These are phyloP conservation scores for Oophaga pumilio DNA, from an alignment of 2,113 vertebrate species.

Conservation along the genomic window DNA sequence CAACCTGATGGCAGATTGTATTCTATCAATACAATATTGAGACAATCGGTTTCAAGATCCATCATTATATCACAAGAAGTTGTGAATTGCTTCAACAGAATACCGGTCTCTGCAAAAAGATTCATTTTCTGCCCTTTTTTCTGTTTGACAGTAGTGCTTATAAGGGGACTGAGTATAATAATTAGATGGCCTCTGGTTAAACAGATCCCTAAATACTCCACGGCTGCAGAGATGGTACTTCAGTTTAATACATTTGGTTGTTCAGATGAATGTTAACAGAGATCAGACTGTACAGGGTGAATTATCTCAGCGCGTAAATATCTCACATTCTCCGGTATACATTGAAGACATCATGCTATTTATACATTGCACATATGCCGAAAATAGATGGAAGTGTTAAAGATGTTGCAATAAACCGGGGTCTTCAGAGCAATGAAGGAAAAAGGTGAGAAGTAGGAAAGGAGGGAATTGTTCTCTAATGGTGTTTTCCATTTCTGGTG, in stretches of 20 bases:
- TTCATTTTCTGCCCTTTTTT: not conserved
- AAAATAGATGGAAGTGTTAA: constrained; percentile 42
- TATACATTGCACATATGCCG: constrained; percentile 1
- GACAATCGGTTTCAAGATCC: too few relatives aligned
- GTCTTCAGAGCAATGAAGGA: constrained; percentile 21
- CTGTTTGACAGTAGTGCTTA: not conserved
- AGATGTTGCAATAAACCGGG: constrained; percentile 2
- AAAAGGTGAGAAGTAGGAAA: not conserved
- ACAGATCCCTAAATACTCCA: not conserved
- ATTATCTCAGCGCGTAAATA: constrained; percentile 4
- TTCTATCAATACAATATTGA: too few relatives aligned
- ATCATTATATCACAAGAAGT: not conserved
- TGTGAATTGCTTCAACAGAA: not conserved
- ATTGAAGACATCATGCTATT: constrained; percentile 23
- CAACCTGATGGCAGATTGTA: too few relatives aligned
- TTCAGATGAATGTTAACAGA: not conserved
- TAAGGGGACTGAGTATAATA: not conserved
- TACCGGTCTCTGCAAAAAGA: not conserved
- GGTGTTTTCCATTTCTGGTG: constrained; percentile 49
- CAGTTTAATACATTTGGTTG: not conserved
- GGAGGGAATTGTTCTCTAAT: constrained; percentile 19
- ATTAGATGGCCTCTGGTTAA: not conserved
- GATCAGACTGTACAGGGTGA: not conserved
- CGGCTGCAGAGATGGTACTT: not conserved
- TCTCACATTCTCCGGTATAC: not conserved